phyloP scores from a whole-genome alignment of 2,113 vertebrate species.

The Greenwoodochromis staneri region DNA sequence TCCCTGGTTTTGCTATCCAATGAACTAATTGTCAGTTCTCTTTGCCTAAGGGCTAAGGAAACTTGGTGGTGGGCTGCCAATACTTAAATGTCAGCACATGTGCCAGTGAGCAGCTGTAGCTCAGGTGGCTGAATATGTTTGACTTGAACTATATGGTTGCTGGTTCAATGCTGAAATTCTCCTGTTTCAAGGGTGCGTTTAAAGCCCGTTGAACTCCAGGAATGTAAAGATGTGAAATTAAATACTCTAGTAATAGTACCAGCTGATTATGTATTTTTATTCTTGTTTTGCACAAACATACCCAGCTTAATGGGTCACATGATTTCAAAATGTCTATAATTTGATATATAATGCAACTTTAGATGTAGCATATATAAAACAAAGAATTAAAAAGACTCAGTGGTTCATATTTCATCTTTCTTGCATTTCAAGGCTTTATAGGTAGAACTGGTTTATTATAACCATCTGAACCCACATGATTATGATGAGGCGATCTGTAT shows the following conservation, averaged over 20 bases:
- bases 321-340: neutral
- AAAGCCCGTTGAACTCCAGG: neutral
- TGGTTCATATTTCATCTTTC: neutral
- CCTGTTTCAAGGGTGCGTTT: neutral
- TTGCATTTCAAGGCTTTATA: neutral
- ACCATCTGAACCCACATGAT: neutral
- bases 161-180: neutral
- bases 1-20: neutral
- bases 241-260: rapidly evolving
- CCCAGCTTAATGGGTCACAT: neutral
- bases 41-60: neutral
- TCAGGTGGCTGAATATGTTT: neutral
- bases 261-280: neutral
- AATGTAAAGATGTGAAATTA: neutral
- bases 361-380: neutral
- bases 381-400: neutral
- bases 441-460: neutral
- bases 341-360: neutral
- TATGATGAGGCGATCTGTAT: neutral
- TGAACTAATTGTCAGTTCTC: neutral
- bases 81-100: neutral
- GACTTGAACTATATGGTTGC: neutral
- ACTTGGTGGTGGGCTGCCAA: neutral
- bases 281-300: neutral
- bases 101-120: neutral